Conservation (phyloP, 1,140 invertebrate species). For the Lanistes nyassanus region DNA sequence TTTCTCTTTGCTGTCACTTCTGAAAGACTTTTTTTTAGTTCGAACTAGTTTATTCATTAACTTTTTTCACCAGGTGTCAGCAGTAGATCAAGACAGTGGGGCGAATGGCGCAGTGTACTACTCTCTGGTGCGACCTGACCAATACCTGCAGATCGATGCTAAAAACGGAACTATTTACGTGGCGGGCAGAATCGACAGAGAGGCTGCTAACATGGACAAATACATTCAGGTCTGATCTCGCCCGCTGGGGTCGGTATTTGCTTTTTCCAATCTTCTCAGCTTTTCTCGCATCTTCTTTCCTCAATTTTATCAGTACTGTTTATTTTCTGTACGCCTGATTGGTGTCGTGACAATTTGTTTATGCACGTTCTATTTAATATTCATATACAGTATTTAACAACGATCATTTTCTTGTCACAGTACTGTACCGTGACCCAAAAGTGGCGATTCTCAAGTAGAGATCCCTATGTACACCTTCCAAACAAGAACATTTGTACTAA, state of each 20-base stretch:
- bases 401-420: too few species aligned
- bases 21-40: not conserved
- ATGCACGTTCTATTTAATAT: not conserved
- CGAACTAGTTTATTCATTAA: not conserved
- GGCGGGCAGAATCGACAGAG: slow-evolving; percentile 29
- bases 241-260: not conserved
- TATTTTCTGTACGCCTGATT: slow-evolving; percentile 3
- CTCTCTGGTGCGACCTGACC: slow-evolving; percentile 21
- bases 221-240: slow-evolving; percentile 18
- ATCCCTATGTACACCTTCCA: too few species aligned
- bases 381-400: too few species aligned
- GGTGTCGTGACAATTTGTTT: not conserved
- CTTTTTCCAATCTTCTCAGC: not conserved
- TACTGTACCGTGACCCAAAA: too few species aligned
- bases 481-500: too few species aligned
- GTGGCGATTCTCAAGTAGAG: too few species aligned
- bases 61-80: slow-evolving; percentile 41
- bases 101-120: slow-evolving; percentile 39
- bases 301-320: too few species aligned
- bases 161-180: slow-evolving; percentile 36
- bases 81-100: slow-evolving; percentile 52
- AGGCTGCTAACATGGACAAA: slow-evolving; percentile 32
- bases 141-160: not conserved
- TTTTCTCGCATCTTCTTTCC: not conserved
- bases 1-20: not conserved